phyloP scores from a whole-genome alignment of 2,797 vertebrate species.

The Acipenser transmontanus region DNA sequence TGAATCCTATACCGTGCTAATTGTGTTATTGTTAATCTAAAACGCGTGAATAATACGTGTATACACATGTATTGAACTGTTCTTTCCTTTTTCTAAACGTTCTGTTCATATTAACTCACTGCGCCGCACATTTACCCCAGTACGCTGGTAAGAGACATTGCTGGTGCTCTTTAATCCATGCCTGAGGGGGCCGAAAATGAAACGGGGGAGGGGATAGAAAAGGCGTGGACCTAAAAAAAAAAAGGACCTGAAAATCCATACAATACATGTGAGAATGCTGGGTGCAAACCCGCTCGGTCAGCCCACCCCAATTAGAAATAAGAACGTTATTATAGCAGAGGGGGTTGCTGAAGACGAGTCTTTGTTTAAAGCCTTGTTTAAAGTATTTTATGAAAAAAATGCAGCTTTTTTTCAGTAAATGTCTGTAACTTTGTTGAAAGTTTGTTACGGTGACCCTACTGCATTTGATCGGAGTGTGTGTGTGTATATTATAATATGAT shows the following conservation, averaged over 20 bases:
- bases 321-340: conserved; percentile 36
- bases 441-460: too few species aligned
- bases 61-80: too few species aligned
- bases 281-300: conserved; percentile 29
- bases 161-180: conserved; percentile 65
- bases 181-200: conserved; percentile 64
- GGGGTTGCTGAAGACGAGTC: too few species aligned
- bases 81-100: neutral
- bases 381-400: too few species aligned
- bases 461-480: too few species aligned
- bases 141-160: conserved; percentile 66
- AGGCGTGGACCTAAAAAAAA: conserved; percentile 54
- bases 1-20: too few species aligned
- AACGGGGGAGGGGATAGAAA: conserved; percentile 36
- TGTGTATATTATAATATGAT: too few species aligned
- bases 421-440: too few species aligned
- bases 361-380: too few species aligned
- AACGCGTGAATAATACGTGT: too few species aligned
- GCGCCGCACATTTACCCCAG: conserved; percentile 49
- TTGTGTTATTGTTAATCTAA: neutral
- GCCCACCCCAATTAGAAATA: conserved; percentile 46
- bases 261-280: conserved; percentile 45
- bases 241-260: conserved; percentile 54
- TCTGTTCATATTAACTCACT: conserved; percentile 41
- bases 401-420: too few species aligned